Percentiles rank a stretch among this genome's conserved stretches.
phyloP scores from a whole-genome alignment of 2,888 invertebrate species.

The Rhamnusium bicolor region DNA sequence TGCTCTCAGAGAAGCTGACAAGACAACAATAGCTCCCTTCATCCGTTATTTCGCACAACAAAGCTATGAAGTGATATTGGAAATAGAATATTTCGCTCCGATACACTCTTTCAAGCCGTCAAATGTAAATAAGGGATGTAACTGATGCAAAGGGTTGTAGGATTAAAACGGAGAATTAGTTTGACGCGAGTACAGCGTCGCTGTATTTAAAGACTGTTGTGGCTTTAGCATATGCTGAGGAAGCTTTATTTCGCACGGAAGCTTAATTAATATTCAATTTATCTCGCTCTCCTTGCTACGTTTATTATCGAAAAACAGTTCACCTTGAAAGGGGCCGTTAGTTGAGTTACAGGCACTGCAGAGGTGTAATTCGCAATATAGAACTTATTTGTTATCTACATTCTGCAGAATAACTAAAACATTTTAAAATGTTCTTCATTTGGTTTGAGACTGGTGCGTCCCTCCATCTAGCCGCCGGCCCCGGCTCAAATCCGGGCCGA shows the following conservation, averaged over 20 bases:
- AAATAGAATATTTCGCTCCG: conserved; percentile 70
- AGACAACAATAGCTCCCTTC: conserved; percentile 67
- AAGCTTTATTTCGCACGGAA: conserved; percentile 41
- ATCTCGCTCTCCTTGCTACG: background rate
- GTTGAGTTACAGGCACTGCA: background rate
- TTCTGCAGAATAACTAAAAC: too few relatives aligned
- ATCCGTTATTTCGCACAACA: conserved; percentile 68
- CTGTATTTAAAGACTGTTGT: conserved; percentile 42
- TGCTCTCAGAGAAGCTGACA: conserved; percentile 60
- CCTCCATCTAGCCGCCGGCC: too few relatives aligned
- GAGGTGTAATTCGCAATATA: too few relatives aligned
- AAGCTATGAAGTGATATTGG: conserved; percentile 69
- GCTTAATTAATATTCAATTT: conserved; percentile 19
- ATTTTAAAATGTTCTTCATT: too few relatives aligned
- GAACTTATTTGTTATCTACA: too few relatives aligned
- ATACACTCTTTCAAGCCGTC: conserved; percentile 67
- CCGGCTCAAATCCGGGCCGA: too few relatives aligned
- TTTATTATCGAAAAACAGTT: background rate
- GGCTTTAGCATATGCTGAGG: conserved; percentile 46
- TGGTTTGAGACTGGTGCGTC: too few relatives aligned
- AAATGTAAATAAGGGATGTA: conserved; percentile 69
- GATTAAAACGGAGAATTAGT: conserved; percentile 60
- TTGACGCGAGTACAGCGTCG: conserved; percentile 20
- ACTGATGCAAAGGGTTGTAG: conserved; percentile 62
- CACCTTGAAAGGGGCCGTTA: background rate